Percentiles rank a stretch among this genome's conserved stretches.
These are phyloP conservation scores for Cheirogaleus major DNA, from an alignment of 2,797 vertebrate species.

Conservation along the genomic window DNA sequence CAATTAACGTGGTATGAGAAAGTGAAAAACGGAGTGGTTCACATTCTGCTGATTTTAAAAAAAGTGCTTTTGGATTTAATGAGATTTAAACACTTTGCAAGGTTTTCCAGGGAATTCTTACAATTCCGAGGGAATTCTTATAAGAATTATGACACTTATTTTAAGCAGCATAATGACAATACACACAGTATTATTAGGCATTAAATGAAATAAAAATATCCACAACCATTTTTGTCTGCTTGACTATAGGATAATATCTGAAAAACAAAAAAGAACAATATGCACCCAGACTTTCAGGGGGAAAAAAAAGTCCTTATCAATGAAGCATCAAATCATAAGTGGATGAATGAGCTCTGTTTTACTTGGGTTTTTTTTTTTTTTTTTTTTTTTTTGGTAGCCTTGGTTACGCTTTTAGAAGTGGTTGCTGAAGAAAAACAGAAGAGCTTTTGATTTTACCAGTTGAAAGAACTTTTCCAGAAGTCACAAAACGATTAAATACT, in stretches of 20 bases:
- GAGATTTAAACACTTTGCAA: constrained; percentile 40
- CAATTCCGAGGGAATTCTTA: background rate
- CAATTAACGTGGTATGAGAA: background rate
- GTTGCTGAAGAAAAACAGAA: constrained; percentile 34
- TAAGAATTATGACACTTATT: background rate
- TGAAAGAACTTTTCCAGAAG: constrained; percentile 70
- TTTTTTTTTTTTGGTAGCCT: background rate
- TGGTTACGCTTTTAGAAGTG: constrained; percentile 4
- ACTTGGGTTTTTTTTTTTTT: background rate
- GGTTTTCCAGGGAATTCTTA: constrained; percentile 49
- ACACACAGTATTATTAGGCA: background rate
- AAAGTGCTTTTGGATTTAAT: background rate
- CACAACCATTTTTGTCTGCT: background rate
- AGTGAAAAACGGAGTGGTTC: background rate
- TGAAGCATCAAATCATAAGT: background rate
- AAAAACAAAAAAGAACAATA: background rate
- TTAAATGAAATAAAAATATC: constrained; percentile 33
- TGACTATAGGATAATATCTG: background rate
- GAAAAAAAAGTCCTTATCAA: background rate
- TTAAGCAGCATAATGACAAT: background rate
- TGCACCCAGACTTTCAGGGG: background rate
- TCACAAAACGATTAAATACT: constrained; percentile 60
- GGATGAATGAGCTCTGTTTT: background rate
- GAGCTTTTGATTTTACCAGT: constrained; percentile 24
- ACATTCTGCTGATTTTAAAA: background rate